Evolutionary conservation across 2,113 vertebrate genomes (phyloP), one percentile per base, ranked within the genome.

Genomic region (Tetrax tetrax): DNA sequence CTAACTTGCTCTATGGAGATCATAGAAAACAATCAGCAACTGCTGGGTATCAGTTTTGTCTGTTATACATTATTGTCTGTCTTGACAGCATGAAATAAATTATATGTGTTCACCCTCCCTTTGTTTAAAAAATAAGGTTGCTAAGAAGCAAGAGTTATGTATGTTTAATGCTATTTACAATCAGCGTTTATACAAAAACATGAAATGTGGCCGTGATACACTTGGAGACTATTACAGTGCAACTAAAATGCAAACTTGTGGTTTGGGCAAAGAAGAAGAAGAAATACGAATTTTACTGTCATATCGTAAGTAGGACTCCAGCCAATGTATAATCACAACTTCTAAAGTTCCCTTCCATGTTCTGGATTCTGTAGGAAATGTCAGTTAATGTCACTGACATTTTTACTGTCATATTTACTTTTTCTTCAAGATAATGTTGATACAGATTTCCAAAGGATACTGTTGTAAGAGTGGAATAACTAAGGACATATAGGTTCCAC

Each of bases 41-140:
- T 63, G 45, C 68, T 83, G 68, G 59, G 28, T 64, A 78, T 63
- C 72, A 41, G 68, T 45, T 88, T 86, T 70, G 79, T 86, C 93
- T 93, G 86, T 95, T 92, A 66, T 27, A 87, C 20, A 37, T 88
- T 66, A 90, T 33, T 90, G 38, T 87, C 76, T 93, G 56, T 45
- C 72, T 66, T 95, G 93, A 90, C 95, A 92, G 54, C 51, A 51
- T 77, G 71, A 93, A 94, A 86, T 88, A 76, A 91, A 93, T 85
- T 90, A 60, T 7, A 78, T 33, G 54, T 61, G 60, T 59, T 83
- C 48, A 88, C 43, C 7, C 31, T 27, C 33, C 18, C 19, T 85
- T 92, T 85, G 83, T 94, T 96, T 93, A 57, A 94, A 95, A 93
- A 91, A 76, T 72, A 91, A 89, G 15, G 86, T 95, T 95, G 87